Conservation (phyloP, 2,113 vertebrate species). For the Epinephelus moara region DNA sequence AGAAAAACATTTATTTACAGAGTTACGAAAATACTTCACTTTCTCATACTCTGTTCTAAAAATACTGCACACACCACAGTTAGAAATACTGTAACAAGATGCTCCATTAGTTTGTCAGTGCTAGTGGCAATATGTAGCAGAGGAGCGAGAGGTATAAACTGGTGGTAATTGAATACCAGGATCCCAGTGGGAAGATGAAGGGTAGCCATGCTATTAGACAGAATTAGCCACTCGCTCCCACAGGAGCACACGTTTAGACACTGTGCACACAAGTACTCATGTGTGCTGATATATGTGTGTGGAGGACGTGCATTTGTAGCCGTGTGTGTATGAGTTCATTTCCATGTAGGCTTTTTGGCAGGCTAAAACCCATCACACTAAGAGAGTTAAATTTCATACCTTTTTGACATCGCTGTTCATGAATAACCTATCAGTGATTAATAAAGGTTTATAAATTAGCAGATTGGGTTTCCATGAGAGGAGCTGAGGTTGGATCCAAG, state of each 20-base stretch:
- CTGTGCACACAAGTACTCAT: slow-evolving; percentile 47
- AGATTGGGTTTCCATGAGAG: slow-evolving; percentile 13
- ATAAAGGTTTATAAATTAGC: slow-evolving; percentile 48
- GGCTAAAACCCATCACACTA: slow-evolving; percentile 23
- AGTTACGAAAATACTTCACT: slow-evolving; percentile 9
- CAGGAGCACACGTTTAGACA: slow-evolving; percentile 67
- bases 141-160: slow-evolving; percentile 72
- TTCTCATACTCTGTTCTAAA: slow-evolving; percentile 29
- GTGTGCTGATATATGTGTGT: slow-evolving; percentile 13
- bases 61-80: slow-evolving; percentile 24
- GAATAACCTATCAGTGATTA: slow-evolving; percentile 39
- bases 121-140: slow-evolving; percentile 64
- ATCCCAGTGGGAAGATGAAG: slow-evolving; percentile 78
- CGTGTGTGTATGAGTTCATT: slow-evolving; percentile 25
- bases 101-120: slow-evolving; percentile 73
- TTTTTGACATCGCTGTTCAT: slow-evolving; percentile 32
- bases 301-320: slow-evolving; percentile 19
- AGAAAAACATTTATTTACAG: not conserved
- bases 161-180: slow-evolving; percentile 78
- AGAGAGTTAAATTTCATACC: slow-evolving; percentile 29
- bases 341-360: slow-evolving; percentile 1
- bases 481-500: not conserved
- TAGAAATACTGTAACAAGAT: slow-evolving; percentile 62
- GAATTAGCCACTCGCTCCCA: slow-evolving; percentile 81
- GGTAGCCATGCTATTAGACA: slow-evolving; percentile 80